Percentiles rank a stretch among this genome's conserved stretches.
phyloP scores from a whole-genome alignment of 2,113 vertebrate species.

The Corythoichthys intestinalis region DNA sequence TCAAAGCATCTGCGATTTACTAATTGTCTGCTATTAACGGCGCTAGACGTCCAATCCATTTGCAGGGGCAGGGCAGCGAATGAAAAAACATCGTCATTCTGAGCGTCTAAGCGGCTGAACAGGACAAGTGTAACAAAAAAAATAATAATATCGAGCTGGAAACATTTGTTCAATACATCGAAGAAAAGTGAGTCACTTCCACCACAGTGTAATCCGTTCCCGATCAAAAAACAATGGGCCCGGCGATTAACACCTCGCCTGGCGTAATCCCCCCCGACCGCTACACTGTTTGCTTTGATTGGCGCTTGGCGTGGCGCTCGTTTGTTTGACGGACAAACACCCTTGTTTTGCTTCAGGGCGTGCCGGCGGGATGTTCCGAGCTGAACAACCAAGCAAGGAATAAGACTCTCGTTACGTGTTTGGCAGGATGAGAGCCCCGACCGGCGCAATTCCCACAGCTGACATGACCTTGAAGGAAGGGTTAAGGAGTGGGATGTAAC shows the following conservation, averaged over 20 bases:
- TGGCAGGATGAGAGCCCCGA: conserved; percentile 1
- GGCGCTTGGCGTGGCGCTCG: conserved; percentile 38
- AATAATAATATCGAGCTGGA: too few species aligned
- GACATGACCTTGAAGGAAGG: neutral
- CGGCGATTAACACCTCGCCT: conserved; percentile 48
- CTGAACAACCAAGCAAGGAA: neutral
- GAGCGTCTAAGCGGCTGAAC: too few species aligned
- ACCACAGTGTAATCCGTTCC: neutral
- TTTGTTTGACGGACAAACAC: conserved; percentile 49
- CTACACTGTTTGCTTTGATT: conserved; percentile 42
- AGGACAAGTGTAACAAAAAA: too few species aligned
- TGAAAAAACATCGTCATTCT: too few species aligned
- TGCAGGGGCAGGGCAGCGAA: too few species aligned
- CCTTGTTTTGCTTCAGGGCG: conserved; percentile 50
- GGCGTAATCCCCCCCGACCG: conserved; percentile 30
- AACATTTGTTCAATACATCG: neutral
- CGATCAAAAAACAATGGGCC: conserved; percentile 39
- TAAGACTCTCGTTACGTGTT: conserved; percentile 25
- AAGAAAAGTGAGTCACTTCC: neutral
- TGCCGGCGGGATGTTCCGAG: conserved; percentile 17
- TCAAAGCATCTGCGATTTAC: too few species aligned
- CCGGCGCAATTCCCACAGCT: conserved; percentile 35
- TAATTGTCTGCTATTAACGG: neutral
- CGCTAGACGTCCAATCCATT: too few species aligned
- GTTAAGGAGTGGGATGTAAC: neutral